Conservation (phyloP, 2,888 invertebrate species). For the Morpho helenor region DNA sequence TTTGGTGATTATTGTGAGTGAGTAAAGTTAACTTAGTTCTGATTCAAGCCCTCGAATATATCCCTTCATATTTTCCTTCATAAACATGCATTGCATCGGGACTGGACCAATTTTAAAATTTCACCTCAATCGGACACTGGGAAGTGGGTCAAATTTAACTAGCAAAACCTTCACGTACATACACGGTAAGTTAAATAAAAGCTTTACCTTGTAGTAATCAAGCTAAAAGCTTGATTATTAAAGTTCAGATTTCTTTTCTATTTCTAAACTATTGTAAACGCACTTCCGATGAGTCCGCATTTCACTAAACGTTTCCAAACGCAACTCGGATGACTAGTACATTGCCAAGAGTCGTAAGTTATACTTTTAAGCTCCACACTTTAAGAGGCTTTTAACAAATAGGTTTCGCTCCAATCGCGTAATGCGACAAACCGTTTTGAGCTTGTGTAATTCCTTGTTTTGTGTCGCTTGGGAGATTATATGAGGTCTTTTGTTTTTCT, state of each 20-base stretch:
- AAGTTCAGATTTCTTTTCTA: background rate
- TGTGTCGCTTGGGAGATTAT: background rate
- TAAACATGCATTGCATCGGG: too few species aligned
- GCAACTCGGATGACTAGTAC: background rate
- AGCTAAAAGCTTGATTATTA: background rate
- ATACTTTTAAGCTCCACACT: constrained; percentile 12
- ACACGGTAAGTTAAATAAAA: too few species aligned
- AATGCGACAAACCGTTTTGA: constrained; percentile 10
- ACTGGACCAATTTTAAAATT: too few species aligned
- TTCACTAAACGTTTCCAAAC: constrained; percentile 5
- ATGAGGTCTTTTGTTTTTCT: background rate
- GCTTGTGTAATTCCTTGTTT: constrained; percentile 5
- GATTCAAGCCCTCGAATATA: too few species aligned
- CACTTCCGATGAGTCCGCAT: constrained; percentile 5
- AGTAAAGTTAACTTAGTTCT: too few species aligned
- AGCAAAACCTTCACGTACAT: too few species aligned
- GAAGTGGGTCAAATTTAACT: too few species aligned
- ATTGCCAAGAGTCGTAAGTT: constrained; percentile 18
- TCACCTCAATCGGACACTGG: too few species aligned
- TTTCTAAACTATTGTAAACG: constrained; percentile 5
- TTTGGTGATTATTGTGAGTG: too few species aligned
- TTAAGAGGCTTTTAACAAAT: constrained; percentile 19
- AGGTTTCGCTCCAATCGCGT: constrained; percentile 18
- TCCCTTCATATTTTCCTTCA: too few species aligned
- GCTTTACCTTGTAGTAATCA: too few species aligned